Evolutionary conservation across 2,888 invertebrate species (phyloP), one percentile per base, ranked within the genome.

Genomic region (Cantharis rustica): DNA sequence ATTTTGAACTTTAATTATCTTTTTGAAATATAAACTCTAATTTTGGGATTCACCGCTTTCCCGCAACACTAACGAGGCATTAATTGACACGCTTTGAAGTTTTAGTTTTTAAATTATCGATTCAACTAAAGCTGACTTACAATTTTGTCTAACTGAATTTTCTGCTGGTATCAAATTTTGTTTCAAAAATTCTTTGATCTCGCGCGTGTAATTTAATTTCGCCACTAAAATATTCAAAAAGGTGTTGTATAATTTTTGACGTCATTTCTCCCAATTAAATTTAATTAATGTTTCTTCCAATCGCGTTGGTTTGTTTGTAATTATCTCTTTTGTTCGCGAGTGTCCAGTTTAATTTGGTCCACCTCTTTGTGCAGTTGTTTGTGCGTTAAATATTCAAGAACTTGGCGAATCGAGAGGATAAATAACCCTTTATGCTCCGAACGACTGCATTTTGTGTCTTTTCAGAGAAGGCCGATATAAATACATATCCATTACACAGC

Each of bases 381-480:
- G 20, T 47, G 31, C 26, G 64, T 72, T 66, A 72, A 72, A 72
- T 64, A 72, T 72, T 72, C 64, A 72, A 17, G 64, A 72, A 62
- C 64, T 47, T 20, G 16, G 68, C 71, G 68, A 62, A 68, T 61
- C 71, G 69, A n/a, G 23, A 74, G 73, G 71, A 71, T 71, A 72
- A 75, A 72, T 73, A 78, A 71, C 76, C 76, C 78, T 76, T 78
- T 78, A 72, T 72, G 69, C 66, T 76, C 31, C 63, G 27, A 78
- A 66, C 71, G 74, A 78, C 70, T 78, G 71, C 73, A 71, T 78
- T 78, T 75, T 73, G 64, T 16, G 70, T 72, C 75, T 75, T 78
- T 78, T 78, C 78, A 76, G 68, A 62, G 78, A 78, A 79, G 71
- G 71, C 74, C 66, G 69, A 72, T 76, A 76, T 75, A 79, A 76